Conservation (phyloP, 2,113 vertebrate genomes). For the Pyrgilauda ruficollis region DNA sequence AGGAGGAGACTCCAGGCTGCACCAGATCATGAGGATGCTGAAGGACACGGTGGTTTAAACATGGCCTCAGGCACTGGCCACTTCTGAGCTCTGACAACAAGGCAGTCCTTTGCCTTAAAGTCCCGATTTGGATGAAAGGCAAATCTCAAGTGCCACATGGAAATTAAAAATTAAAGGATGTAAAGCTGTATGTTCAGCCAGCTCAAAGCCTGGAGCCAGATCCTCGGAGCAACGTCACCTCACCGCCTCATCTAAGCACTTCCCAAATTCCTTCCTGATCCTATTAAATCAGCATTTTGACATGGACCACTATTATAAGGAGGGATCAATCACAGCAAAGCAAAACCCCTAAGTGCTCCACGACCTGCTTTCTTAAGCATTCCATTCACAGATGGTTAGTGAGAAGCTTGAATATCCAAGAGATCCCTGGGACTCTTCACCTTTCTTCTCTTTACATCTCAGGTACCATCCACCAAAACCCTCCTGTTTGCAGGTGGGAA, state of each 20-base stretch:
- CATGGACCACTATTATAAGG: background rate
- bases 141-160: background rate
- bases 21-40: background rate
- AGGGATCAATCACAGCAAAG: background rate
- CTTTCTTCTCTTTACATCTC: background rate
- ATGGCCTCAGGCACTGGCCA: fast-evolving
- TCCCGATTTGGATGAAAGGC: background rate
- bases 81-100: background rate
- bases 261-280: background rate
- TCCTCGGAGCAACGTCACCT: fast-evolving
- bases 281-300: background rate
- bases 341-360: background rate
- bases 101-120: background rate
- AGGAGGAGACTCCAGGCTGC: background rate
- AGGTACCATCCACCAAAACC: background rate
- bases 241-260: fast-evolving
- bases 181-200: background rate
- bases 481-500: background rate
- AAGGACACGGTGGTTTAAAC: background rate
- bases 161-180: background rate
- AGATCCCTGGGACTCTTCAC: background rate
- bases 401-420: background rate
- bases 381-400: background rate
- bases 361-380: background rate
- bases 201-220: background rate